Evolutionary conservation across 2,113 vertebrate species (phyloP).

Genomic region (Vombatus ursinus): DNA sequence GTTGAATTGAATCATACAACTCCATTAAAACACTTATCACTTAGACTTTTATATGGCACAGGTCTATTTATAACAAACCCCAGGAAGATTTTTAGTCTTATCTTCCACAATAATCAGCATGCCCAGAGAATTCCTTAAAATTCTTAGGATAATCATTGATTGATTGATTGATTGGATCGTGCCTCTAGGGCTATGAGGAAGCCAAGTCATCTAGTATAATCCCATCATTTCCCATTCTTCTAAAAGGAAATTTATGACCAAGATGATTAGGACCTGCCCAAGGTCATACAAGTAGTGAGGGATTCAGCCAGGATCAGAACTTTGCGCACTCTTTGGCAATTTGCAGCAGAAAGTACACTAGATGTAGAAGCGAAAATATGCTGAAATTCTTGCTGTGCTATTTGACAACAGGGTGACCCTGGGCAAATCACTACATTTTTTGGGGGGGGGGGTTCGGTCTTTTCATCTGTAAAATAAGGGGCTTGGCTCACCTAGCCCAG

Average conservation of each 20-base stretch:
- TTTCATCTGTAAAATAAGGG: neutral
- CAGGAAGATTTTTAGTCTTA: neutral
- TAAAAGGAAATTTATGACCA: neutral
- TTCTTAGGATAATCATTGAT: neutral
- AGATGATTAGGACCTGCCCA: neutral
- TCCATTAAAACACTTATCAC: neutral
- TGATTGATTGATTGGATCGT: neutral
- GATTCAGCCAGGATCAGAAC: neutral
- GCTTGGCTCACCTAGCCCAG: neutral
- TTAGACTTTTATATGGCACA: neutral
- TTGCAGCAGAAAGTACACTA: neutral
- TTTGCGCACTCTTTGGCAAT: no score
- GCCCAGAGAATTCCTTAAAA: neutral
- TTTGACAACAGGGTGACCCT: no score
- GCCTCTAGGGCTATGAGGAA: neutral
- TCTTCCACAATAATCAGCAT: neutral
- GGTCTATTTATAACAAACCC: no score
- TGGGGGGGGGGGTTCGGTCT: neutral
- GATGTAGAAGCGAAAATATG: neutral
- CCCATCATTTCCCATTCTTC: neutral
- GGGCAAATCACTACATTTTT: neutral
- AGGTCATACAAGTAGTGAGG: neutral
- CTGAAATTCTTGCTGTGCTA: neutral
- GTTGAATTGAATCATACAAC: neutral
- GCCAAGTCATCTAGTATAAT: neutral